Conservation (phyloP, 1,140 invertebrate genomes). For the Medauroidea extradentata region DNA sequence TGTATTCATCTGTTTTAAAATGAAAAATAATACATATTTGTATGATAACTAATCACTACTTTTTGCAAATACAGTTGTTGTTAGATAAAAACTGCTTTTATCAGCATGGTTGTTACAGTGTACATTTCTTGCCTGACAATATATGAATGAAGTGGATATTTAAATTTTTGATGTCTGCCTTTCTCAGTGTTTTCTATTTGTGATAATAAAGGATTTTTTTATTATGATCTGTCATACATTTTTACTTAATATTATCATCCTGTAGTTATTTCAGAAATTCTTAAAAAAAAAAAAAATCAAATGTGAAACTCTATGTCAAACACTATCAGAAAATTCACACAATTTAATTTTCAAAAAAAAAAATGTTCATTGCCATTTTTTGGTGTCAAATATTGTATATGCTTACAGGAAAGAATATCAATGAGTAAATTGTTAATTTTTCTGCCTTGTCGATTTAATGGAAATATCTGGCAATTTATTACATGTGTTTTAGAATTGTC, state of each 20-base stretch:
- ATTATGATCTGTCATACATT: conserved; percentile 4
- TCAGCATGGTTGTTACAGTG: background rate
- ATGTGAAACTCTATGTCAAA: background rate
- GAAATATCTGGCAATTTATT: too few species aligned
- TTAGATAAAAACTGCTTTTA: conserved; percentile 8
- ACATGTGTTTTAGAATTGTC: too few species aligned
- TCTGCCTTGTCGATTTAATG: too few species aligned
- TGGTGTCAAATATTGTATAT: too few species aligned
- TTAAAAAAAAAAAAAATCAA: background rate
- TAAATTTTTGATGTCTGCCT: conserved; percentile 5
- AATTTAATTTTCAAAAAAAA: too few species aligned
- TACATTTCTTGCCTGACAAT: conserved; percentile 15
- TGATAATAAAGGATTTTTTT: background rate
- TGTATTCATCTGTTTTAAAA: background rate
- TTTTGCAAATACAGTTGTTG: conserved; percentile 9
- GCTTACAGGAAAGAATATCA: too few species aligned
- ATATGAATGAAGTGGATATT: conserved; percentile 7
- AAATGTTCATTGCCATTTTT: too few species aligned
- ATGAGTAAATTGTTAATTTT: too few species aligned
- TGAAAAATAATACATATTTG: background rate
- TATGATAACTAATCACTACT: background rate
- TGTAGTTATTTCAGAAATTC: background rate
- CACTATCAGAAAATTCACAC: too few species aligned
- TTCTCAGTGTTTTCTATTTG: conserved; percentile 4
- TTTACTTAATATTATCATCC: conserved; percentile 2